Percentiles rank a stretch among this genome's conserved stretches.
These are phyloP conservation scores for Andrena marginata DNA, from an alignment of 2,888 invertebrate species.

Conservation along the genomic window DNA sequence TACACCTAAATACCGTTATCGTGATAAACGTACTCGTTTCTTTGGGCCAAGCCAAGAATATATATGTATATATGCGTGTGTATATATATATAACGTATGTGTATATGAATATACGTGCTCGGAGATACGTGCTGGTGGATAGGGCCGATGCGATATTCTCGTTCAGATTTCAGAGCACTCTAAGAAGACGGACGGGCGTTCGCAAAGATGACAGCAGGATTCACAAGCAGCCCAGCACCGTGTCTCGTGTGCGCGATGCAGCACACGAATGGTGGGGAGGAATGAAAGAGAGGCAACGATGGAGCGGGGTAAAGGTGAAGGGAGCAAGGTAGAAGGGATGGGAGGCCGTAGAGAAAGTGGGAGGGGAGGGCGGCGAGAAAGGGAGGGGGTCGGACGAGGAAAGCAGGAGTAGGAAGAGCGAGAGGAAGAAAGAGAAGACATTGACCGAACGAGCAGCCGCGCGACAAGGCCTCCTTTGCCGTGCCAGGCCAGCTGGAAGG, in stretches of 20 bases:
- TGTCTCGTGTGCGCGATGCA: slow-evolving; percentile 75
- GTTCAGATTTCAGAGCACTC: slow-evolving; percentile 27
- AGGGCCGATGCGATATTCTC: slow-evolving; percentile 16
- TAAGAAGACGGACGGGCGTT: slow-evolving; percentile 61
- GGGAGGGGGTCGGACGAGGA: slow-evolving; percentile 47
- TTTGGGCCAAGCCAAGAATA: not conserved
- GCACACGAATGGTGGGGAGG: slow-evolving; percentile 69
- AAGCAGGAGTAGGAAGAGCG: slow-evolving; percentile 68
- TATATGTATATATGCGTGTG: not conserved
- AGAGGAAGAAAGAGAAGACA: slow-evolving; percentile 81
- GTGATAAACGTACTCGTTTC: slow-evolving; percentile 31
- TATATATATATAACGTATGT: not conserved
- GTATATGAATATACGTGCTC: not conserved
- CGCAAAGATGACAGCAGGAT: slow-evolving; percentile 72
- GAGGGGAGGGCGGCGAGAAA: slow-evolving; percentile 39
- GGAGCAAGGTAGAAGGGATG: slow-evolving; percentile 46
- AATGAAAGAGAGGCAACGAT: slow-evolving; percentile 68
- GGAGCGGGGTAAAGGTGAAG: slow-evolving; percentile 47
- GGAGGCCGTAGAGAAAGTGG: slow-evolving; percentile 47
- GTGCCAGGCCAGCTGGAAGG: slow-evolving; percentile 81
- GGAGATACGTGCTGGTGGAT: not conserved
- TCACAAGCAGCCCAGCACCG: slow-evolving; percentile 60
- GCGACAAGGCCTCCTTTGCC: slow-evolving; percentile 80
- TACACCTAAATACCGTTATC: slow-evolving; percentile 62
- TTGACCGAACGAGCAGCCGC: slow-evolving; percentile 84